phyloP scores from a whole-genome alignment of 2,797 vertebrate species.

The Micropoecilia bifurca region DNA sequence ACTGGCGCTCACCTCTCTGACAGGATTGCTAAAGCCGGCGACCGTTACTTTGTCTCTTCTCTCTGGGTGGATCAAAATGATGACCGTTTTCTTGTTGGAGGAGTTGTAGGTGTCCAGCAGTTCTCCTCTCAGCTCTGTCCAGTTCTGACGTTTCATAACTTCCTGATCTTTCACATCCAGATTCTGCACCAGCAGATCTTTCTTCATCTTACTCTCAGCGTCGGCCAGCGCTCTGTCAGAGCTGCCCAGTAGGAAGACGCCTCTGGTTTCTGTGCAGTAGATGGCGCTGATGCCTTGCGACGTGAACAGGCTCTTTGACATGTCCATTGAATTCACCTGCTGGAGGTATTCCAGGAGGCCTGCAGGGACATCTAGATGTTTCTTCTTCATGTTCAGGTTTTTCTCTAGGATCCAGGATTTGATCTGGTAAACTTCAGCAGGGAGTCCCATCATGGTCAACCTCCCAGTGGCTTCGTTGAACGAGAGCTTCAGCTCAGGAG shows the following conservation, averaged over 20 bases:
- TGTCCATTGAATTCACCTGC: constrained; percentile 61
- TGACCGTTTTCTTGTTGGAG: constrained; percentile 54
- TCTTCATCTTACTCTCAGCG: constrained; percentile 78
- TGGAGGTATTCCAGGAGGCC: constrained; percentile 80
- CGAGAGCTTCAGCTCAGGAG: constrained; percentile 67
- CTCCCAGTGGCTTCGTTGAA: constrained; percentile 62
- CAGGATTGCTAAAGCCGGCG: constrained; percentile 75
- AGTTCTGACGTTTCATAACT: constrained; percentile 70
- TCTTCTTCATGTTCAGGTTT: constrained; percentile 55
- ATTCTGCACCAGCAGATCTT: constrained; percentile 45
- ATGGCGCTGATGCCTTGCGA: constrained; percentile 76
- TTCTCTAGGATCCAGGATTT: constrained; percentile 82
- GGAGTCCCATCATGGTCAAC: constrained; percentile 79
- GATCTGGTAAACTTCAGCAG: constrained; percentile 71
- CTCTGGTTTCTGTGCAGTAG: constrained; percentile 67
- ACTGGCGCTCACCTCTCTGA: constrained; percentile 63
- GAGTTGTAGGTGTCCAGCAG: constrained; percentile 65
- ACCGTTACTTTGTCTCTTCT: constrained; percentile 64
- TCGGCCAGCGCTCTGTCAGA: constrained; percentile 65
- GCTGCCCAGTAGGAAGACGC: constrained; percentile 70
- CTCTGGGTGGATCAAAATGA: constrained; percentile 47
- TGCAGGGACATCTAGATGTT: constrained; percentile 50
- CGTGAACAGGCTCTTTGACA: constrained; percentile 81
- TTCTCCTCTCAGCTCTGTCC: constrained; percentile 65
- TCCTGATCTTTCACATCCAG: constrained; percentile 72